These are phyloP conservation scores for Chironomus striatipennis DNA, from an alignment of 1,140 invertebrate genomes.

Conservation along the genomic window DNA sequence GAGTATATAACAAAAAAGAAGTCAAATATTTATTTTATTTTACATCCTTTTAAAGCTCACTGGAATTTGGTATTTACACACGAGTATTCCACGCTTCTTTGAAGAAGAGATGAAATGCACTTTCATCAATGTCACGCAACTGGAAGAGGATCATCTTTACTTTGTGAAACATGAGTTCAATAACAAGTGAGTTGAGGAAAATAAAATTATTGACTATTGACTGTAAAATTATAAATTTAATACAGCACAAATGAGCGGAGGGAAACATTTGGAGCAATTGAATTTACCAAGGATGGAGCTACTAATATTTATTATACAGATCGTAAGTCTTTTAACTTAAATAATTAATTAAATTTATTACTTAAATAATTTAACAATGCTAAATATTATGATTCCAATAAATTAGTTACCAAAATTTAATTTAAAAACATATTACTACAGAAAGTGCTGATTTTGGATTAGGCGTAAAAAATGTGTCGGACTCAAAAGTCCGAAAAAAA, in stretches of 20 bases:
- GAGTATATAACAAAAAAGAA: no score
- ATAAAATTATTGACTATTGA: neutral
- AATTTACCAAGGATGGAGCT: neutral
- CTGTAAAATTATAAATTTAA: neutral
- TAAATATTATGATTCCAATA: no score
- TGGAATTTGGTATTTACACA: conserved; percentile 15
- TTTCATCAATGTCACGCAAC: neutral
- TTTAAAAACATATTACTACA: no score
- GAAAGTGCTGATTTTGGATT: no score
- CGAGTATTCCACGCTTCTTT: neutral
- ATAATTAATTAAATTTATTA: no score
- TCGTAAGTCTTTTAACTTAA: no score
- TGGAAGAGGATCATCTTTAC: neutral
- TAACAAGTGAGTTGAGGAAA: neutral
- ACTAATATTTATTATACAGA: neutral
- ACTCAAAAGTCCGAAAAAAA: neutral
- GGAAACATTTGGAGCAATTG: neutral
- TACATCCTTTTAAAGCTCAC: neutral
- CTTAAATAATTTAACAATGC: no score
- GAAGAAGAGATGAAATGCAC: neutral
- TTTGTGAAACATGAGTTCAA: neutral
- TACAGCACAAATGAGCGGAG: neutral
- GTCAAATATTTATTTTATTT: no score
- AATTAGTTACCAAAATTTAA: no score
- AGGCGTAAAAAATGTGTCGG: no score